These are phyloP conservation scores for Aethina tumida DNA, from an alignment of 1,140 invertebrate genomes.

Conservation along the genomic window DNA sequence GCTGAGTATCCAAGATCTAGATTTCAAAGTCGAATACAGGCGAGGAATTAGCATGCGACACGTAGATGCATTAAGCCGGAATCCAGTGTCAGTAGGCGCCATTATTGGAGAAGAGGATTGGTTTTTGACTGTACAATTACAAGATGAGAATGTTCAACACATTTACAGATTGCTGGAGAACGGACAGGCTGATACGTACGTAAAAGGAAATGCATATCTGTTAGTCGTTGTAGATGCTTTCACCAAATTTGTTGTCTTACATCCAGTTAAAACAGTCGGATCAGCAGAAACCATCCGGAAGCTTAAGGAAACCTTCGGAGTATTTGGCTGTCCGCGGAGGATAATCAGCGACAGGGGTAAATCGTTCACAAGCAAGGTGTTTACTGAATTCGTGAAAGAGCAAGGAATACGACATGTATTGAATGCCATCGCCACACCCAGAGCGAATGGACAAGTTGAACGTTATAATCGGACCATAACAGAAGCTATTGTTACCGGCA, in stretches of 20 bases:
- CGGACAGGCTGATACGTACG: not conserved
- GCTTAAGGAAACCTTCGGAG: slow-evolving; percentile 11
- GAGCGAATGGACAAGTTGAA: slow-evolving; percentile 29
- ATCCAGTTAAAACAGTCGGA: slow-evolving; percentile 5
- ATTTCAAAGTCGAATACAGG: slow-evolving; percentile 25
- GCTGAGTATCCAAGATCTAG: slow-evolving; percentile 24
- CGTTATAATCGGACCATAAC: slow-evolving; percentile 20
- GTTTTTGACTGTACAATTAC: slow-evolving; percentile 14
- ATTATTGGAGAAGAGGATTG: slow-evolving; percentile 13
- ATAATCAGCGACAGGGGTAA: slow-evolving; percentile 24
- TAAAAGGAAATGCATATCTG: slow-evolving; percentile 26
- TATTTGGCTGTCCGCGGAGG: slow-evolving; percentile 19
- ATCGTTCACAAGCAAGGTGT: slow-evolving; percentile 22
- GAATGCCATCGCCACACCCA: slow-evolving; percentile 26
- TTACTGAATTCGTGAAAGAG: slow-evolving; percentile 20
- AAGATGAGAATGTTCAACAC: slow-evolving; percentile 10
- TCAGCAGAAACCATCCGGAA: slow-evolving; percentile 4
- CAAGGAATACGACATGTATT: slow-evolving; percentile 20
- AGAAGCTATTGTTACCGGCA: slow-evolving; percentile 9
- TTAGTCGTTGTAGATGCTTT: slow-evolving; percentile 33
- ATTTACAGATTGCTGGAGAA: not conserved
- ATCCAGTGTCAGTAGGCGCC: slow-evolving; percentile 9
- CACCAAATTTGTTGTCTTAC: slow-evolving; percentile 25
- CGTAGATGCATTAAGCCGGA: slow-evolving; percentile 29
- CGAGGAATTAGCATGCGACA: slow-evolving; percentile 24